Evolutionary conservation across 2,888 invertebrate species (phyloP), one percentile per base, ranked within the genome.

Genomic region (Euphydryas editha): DNA sequence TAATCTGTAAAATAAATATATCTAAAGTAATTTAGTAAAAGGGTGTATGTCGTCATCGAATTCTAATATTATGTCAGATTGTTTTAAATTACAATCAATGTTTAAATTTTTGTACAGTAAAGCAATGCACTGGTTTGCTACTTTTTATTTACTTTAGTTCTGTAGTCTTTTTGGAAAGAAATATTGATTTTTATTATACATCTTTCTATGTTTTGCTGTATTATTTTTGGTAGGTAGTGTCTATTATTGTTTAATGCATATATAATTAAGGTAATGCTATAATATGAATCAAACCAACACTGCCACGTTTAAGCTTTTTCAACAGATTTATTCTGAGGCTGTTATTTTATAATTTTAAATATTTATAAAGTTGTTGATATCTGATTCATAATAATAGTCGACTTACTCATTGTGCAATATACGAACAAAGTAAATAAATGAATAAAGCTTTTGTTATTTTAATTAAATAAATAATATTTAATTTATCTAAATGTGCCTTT

Each of bases 281-380:
- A n/a, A 54, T 57, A 18, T 61, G 24, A 42, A 58, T 36, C 17
- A 30, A 51, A 62, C 46, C 47, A 44, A 64, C 70, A 70, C 70
- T 67, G 70, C 67, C 67, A 70, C 62, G 21, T 59, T 59, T 56
- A 21, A 24, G 42, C 59, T 56, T 65, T 70, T 67, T 67, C 54
- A 59, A 66, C 61, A 67, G 61, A 60, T 49, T 64, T 66, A 65
- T 70, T 67, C 51, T 46, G 11, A 46, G 46, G 37, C 59, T 69
- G 61, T 65, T 67, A 65, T 37, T 39, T 56, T 59, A 59, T 61
- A 57, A 61, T 62, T 67, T 49, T 59, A 51, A 56, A 62, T 69
- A 49, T 59, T 67, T 60, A 67, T 65, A 59, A 55, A 36, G 24
- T 51, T 59, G 62, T 69, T 69, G 21, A 39, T 37, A 63, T 59